Evolutionary conservation across 1,140 invertebrate genomes (phyloP), one percentile per base, ranked within the genome.

Genomic region (Drosophila fuyamai): DNA sequence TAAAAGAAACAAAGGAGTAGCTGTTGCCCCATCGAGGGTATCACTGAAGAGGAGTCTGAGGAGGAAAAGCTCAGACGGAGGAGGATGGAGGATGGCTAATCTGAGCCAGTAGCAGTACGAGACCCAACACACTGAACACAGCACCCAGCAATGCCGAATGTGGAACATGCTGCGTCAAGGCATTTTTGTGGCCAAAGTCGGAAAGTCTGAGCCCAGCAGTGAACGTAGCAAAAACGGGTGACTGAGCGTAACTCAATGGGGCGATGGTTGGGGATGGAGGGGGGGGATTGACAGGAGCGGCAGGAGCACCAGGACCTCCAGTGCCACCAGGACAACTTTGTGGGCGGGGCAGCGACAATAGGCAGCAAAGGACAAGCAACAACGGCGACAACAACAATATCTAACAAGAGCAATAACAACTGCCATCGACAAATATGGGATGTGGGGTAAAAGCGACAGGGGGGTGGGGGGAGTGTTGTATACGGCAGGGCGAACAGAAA

Each of bases 131-230:
- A 36, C 36, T 18, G 8, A 10, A 9, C 9, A 4, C 43, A 18
- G 16, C 1, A 13, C 12, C 5, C 16, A 10, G 36, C 13, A n/a
- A 76, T 62, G 77, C 61, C 53, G 63, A 83, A 83, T 83, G 81
- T 79, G 43, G 76, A 84, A 76, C 77, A 77, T 68, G 61, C 81
- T 81, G 73, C 81, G 81, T 85, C 73, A 77, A 80, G 81, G 76
- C 62, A 77, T 85, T 84, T 73, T 73, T 63, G 73, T 43, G 71
- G 80, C 60, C 55, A 62, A 71, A 43, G 46, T 46, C 72, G 58
- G 35, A 76, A 68, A 67, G 66, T 70, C 67, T 35, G 48, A 14
- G 23, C 43, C 35, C 35, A 18, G 48, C 60, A 62, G 27, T 48
- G 57, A 62, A 48, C 57, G 63, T 35, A 43, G 53, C 48, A 59